A percentile compares a stretch with the other conserved stretches of the same genome.
Evolutionary conservation across 2,797 vertebrate genomes (phyloP).

Genomic region (Rhinophrynus dorsalis): DNA sequence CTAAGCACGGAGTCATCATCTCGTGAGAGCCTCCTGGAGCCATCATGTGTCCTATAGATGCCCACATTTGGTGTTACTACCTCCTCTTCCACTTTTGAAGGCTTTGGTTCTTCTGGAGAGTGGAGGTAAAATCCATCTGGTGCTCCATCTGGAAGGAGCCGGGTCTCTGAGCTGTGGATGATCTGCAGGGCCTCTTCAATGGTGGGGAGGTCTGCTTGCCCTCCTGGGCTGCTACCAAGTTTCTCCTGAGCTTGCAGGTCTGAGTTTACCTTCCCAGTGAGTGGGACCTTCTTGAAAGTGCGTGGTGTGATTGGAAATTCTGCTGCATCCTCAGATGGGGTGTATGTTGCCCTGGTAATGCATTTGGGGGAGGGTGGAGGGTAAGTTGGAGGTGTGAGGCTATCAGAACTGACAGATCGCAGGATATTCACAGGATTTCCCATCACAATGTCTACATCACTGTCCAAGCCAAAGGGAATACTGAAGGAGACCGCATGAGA

Average conservation of each 20-base stretch:
- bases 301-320: conserved; percentile 63
- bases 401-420: conserved; percentile 87
- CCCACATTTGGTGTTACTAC: conserved; percentile 36
- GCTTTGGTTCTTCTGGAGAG: conserved; percentile 73
- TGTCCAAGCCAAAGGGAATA: conserved; percentile 93
- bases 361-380: conserved; percentile 55
- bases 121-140: conserved; percentile 90
- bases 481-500: conserved; percentile 92
- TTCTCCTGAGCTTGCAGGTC: conserved; percentile 53
- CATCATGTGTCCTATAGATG: conserved; percentile 38
- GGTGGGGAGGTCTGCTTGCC: conserved; percentile 78
- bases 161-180: conserved; percentile 88
- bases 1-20: conserved; percentile 82
- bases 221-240: conserved; percentile 59
- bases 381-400: conserved; percentile 69
- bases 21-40: conserved; percentile 68
- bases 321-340: conserved; percentile 66
- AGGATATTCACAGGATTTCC: conserved; percentile 84
- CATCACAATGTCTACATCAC: conserved; percentile 92
- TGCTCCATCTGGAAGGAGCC: conserved; percentile 86
- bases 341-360: conserved; percentile 60
- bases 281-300: conserved; percentile 71
- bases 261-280: conserved; percentile 59
- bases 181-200: conserved; percentile 93
- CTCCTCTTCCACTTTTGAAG: conserved; percentile 46